phyloP scores from a whole-genome alignment of 2,113 vertebrate species.

The Proteles cristata region DNA sequence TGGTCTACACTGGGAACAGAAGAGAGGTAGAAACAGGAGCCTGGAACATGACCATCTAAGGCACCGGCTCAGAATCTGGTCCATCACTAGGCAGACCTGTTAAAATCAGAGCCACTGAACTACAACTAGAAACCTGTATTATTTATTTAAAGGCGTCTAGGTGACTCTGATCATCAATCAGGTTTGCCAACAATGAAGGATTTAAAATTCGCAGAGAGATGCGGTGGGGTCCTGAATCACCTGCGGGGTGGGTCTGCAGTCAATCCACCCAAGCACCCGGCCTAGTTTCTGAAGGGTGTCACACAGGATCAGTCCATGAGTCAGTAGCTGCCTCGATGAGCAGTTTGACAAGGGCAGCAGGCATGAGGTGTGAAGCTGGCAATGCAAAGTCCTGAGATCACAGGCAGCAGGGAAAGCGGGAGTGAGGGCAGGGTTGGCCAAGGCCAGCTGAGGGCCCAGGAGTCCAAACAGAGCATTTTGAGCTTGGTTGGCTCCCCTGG shows the following conservation, averaged over 20 bases:
- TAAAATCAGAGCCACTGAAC: neutral
- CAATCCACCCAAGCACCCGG: constrained; percentile 11
- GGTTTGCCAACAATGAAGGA: neutral
- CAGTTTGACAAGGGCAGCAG: neutral
- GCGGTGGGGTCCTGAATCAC: neutral
- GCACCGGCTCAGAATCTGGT: neutral
- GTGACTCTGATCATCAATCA: neutral
- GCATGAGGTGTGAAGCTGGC: neutral
- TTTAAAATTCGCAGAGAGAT: neutral
- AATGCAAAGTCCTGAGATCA: neutral
- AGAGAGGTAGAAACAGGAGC: neutral
- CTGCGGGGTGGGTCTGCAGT: constrained; percentile 38
- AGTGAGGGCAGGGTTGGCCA: neutral
- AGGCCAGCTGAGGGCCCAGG: neutral
- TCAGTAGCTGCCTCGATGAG: neutral
- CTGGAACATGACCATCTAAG: neutral
- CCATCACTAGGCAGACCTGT: neutral
- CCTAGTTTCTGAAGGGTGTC: constrained; percentile 26
- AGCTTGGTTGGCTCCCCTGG: neutral
- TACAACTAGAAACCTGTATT: neutral
- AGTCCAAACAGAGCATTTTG: neutral
- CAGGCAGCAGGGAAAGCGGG: neutral
- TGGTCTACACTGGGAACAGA: neutral
- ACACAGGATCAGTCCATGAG: constrained; percentile 2
- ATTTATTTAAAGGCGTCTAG: neutral